Conservation (phyloP, 2,113 vertebrate species). For the Ptilonorhynchus violaceus region DNA sequence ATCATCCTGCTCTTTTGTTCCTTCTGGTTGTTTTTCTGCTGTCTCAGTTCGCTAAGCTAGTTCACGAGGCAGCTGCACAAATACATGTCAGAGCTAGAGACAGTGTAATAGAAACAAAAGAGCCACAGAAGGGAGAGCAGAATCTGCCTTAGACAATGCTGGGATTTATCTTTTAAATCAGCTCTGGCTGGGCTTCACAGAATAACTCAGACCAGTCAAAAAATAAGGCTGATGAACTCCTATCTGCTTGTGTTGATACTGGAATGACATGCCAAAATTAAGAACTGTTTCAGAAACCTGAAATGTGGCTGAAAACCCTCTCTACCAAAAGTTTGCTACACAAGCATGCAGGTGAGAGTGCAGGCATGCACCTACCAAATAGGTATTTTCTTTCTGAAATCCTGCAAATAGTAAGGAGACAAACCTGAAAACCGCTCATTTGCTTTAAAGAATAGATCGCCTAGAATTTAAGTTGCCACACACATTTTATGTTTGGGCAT, state of each 20-base stretch:
- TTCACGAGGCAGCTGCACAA: background rate
- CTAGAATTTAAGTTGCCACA: background rate
- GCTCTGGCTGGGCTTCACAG: background rate
- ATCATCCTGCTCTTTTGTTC: background rate
- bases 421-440: background rate
- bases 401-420: fast-evolving
- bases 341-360: background rate
- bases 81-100: background rate
- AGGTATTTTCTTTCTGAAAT: background rate
- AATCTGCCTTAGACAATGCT: background rate
- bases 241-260: background rate
- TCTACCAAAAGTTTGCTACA: background rate
- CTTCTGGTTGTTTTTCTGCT: background rate
- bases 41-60: background rate
- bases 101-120: background rate
- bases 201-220: background rate
- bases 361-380: background rate
- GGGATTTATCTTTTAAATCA: background rate
- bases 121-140: fast-evolving
- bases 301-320: background rate
- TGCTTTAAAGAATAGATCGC: background rate
- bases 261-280: background rate
- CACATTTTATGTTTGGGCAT: background rate
- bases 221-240: background rate
- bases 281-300: background rate